Evolutionary conservation across 2,888 invertebrate genomes (phyloP).

Genomic region (Leptinotarsa peninsularis): DNA sequence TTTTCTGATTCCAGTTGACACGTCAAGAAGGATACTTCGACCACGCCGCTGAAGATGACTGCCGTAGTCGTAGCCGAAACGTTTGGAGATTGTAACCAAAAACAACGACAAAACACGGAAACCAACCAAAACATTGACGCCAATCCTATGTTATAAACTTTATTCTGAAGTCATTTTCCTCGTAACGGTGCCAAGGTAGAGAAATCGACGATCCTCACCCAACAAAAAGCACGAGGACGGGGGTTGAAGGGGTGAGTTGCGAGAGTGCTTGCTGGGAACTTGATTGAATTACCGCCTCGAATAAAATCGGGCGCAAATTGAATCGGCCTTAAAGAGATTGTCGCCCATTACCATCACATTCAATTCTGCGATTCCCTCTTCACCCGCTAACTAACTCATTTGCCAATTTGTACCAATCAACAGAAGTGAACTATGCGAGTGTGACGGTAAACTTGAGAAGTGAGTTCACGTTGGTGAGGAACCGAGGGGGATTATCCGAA

Average conservation of each 20-base stretch:
- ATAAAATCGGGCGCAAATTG: conserved; percentile 65
- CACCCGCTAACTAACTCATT: conserved; percentile 43
- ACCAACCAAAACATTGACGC: too few species aligned
- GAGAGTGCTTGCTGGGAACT: conserved; percentile 56
- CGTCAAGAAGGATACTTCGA: too few species aligned
- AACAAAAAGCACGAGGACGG: conserved; percentile 11
- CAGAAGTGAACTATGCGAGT: conserved; percentile 3
- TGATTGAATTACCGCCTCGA: conserved; percentile 66
- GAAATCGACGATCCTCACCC: neutral
- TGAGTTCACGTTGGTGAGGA: too few species aligned
- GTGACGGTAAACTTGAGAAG: conserved; percentile 10
- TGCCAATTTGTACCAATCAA: conserved; percentile 37
- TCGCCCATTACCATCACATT: conserved; percentile 65
- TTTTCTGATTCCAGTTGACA: too few species aligned
- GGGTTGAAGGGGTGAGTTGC: conserved; percentile 23
- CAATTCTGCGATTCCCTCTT: conserved; percentile 55
- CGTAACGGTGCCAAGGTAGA: too few species aligned
- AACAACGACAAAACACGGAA: too few species aligned
- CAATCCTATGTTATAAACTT: too few species aligned
- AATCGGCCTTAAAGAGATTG: conserved; percentile 65
- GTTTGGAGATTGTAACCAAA: too few species aligned
- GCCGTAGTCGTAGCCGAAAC: too few species aligned
- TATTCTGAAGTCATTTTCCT: too few species aligned
- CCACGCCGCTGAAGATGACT: too few species aligned
- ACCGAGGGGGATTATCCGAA: too few species aligned